Conservation (phyloP, 2,888 invertebrate genomes). For the Thymelicus sylvestris region DNA sequence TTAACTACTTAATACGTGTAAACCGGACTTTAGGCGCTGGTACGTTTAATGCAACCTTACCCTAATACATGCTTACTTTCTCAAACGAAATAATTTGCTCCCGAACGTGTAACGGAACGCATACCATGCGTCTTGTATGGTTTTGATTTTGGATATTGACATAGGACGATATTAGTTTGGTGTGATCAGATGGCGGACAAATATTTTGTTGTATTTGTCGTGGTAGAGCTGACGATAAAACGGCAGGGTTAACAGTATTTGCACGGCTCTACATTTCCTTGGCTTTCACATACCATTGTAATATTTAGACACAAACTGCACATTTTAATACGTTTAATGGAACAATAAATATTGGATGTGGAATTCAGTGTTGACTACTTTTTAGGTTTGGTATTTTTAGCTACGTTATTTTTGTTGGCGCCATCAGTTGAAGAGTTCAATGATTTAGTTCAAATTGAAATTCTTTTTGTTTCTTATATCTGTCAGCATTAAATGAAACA, state of each 20-base stretch:
- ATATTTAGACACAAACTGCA: constrained; percentile 71
- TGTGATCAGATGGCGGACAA: constrained; percentile 53
- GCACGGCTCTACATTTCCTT: constrained; percentile 54
- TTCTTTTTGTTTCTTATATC: no score
- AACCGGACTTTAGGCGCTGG: no score
- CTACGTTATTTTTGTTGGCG: not conserved
- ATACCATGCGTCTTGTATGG: not conserved
- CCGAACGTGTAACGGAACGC: constrained; percentile 14
- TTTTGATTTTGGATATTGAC: constrained; percentile 52
- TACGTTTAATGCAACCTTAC: no score
- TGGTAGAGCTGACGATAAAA: constrained; percentile 71
- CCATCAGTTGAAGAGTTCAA: not conserved
- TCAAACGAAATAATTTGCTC: constrained; percentile 32
- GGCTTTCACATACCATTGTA: constrained; percentile 63
- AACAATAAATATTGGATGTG: constrained; percentile 57
- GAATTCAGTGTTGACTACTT: constrained; percentile 15
- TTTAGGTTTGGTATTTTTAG: constrained; percentile 5
- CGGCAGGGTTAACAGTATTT: constrained; percentile 72
- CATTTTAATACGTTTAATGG: constrained; percentile 68
- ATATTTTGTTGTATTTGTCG: constrained; percentile 57
- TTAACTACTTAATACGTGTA: no score
- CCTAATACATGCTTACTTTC: not conserved
- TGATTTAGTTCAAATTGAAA: no score
- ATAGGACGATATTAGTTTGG: constrained; percentile 59
- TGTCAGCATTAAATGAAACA: no score